Evolutionary conservation across 2,113 vertebrate species (phyloP), one percentile per base, ranked within the genome.

Genomic region (Phyllopteryx taeniolatus): DNA sequence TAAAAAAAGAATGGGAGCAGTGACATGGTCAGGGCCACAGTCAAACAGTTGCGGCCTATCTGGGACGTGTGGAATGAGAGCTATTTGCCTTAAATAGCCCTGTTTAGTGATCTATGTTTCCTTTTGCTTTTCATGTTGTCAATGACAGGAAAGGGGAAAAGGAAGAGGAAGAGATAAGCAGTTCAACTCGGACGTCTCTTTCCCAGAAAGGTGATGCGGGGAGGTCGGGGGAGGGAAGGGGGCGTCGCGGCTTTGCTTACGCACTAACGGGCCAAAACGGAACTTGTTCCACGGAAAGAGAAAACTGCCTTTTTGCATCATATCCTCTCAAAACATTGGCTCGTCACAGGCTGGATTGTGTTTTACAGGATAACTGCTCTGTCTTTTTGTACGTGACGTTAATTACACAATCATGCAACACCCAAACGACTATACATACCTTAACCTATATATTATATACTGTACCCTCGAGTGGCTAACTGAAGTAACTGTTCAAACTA

Each of bases 111-210:
- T 74, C 75, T 85, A 78, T 81, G 87, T 90, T 79, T 71, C 81
- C 78, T 51, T 85, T 79, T 75, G 76, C 62, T 85, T 80, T 87
- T 79, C 71, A 76, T 73, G 74, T 84, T 75, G 73, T 91, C 90
- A 93, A 91, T 88, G 81, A 84, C 86, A 86, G 91, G 91, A 86
- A 80, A 70, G 39, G 88, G 91, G 91, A 86, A 80, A 70, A 33
- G 88, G 83, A 88, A 90, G 71, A 72, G 90, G 86, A 87, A 89
- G 64, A 54, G 89, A 91, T 84, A 85, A 87, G 83, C 66, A 72
- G 77, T 83, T 80, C 83, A 88, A 81, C 76, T 85, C 70, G 67
- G 79, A 74, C 65, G 14, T 79, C 71, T 79, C 51, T 79, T 87
- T 88, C 85, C 85, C 85, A 84, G 78, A 87, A 76, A 79, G 70